Conservation (phyloP, 2,113 vertebrate genomes). For the Myiozetetes cayanensis region DNA sequence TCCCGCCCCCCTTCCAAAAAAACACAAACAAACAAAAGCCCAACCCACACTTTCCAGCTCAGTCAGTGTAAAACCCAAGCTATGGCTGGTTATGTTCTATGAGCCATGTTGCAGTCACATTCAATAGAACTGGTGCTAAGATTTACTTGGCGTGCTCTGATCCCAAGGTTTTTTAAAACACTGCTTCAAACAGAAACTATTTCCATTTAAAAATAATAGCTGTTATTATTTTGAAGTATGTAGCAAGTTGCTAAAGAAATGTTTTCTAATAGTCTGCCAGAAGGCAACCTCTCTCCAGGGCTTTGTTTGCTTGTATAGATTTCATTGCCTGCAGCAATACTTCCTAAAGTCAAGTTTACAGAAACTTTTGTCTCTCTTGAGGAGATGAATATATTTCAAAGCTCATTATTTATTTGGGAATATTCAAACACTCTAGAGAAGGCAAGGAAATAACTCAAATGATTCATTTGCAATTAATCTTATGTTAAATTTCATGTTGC, state of each 20-base stretch:
- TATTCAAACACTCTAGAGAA: constrained; percentile 1
- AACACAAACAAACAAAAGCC: not conserved
- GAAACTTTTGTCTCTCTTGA: constrained; percentile 34
- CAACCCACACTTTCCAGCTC: not conserved
- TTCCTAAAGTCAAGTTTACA: constrained; percentile 60
- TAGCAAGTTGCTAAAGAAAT: constrained; percentile 21
- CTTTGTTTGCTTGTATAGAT: constrained; percentile 47
- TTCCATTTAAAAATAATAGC: constrained; percentile 32
- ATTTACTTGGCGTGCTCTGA: not conserved
- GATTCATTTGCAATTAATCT: constrained; percentile 19
- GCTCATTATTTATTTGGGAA: constrained; percentile 44
- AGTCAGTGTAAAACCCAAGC: not conserved
- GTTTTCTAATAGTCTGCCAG: constrained; percentile 26
- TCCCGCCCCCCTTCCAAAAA: not conserved
- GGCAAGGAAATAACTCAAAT: constrained; percentile 9
- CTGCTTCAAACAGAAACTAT: not conserved
- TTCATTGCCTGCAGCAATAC: constrained; percentile 58
- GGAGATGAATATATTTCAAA: constrained; percentile 50
- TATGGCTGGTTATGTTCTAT: not conserved
- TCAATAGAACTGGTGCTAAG: not conserved
- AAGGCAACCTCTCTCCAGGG: constrained; percentile 50
- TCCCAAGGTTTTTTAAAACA: not conserved
- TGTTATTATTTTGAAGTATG: constrained; percentile 35
- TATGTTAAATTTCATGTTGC: not conserved
- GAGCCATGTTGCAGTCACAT: not conserved